Conservation (phyloP, 2,888 invertebrate genomes). For the Morinoia aosen region DNA sequence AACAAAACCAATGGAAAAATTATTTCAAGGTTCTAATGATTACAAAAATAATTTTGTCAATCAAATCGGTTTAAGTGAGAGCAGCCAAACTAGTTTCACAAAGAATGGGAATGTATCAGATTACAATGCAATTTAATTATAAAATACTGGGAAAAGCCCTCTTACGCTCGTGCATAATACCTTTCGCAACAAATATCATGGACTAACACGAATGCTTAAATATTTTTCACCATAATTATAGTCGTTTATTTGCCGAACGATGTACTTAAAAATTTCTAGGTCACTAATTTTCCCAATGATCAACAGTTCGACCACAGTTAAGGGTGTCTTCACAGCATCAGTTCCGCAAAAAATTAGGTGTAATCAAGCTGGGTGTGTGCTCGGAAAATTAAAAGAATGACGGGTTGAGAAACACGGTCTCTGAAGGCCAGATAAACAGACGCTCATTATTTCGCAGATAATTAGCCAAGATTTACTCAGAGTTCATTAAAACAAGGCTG, state of each 20-base stretch:
- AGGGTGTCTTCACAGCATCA: not conserved
- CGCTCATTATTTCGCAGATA: not conserved
- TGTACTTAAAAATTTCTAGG: not conserved
- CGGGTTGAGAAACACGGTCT: not conserved
- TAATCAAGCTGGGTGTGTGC: not conserved
- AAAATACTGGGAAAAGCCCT: not conserved
- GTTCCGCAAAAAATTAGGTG: not conserved
- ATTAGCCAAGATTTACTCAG: not conserved
- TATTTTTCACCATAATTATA: not conserved
- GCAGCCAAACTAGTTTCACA: not conserved
- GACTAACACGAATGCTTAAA: not conserved
- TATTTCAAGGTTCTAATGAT: not conserved
- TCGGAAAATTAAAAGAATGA: not conserved
- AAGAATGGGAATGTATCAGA: not conserved
- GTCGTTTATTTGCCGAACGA: not conserved
- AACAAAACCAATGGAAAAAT: not conserved
- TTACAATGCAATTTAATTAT: not conserved
- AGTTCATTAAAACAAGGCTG: not conserved
- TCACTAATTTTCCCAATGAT: not conserved
- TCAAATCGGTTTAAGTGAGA: not conserved
- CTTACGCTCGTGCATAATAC: not conserved
- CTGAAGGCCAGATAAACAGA: constrained; percentile 4
- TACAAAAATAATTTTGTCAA: not conserved
- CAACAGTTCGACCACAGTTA: not conserved
- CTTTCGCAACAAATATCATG: not conserved